A percentile compares a stretch with the other conserved stretches of the same genome.
Evolutionary conservation across 2,113 vertebrate species (phyloP).

Genomic region (Macquaria ambigua): DNA sequence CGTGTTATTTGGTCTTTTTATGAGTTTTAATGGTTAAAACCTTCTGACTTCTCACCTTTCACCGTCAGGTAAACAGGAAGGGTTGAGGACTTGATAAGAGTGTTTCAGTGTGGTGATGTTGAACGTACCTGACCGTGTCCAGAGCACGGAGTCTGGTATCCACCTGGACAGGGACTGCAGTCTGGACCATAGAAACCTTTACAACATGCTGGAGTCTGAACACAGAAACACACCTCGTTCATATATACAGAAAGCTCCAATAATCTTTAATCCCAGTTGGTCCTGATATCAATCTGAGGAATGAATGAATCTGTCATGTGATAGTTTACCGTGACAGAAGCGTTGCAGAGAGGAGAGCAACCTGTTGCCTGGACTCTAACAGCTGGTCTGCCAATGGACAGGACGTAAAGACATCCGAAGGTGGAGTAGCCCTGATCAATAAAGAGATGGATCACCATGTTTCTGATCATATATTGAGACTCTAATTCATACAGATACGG

Average conservation of each 20-base stretch:
- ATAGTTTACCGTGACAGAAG: constrained; percentile 75
- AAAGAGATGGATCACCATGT: background rate
- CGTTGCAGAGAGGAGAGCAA: constrained; percentile 84
- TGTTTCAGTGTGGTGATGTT: background rate
- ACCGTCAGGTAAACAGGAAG: background rate
- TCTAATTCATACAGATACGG: background rate
- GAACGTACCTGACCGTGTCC: constrained; percentile 89
- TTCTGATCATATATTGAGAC: background rate
- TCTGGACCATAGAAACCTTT: constrained; percentile 92
- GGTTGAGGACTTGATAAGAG: background rate
- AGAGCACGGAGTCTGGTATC: constrained; percentile 87
- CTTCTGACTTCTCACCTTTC: too few species aligned
- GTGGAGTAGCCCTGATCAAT: constrained; percentile 71
- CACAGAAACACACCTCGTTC: background rate
- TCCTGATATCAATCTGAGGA: background rate
- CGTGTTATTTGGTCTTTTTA: too few species aligned
- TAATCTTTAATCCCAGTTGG: background rate
- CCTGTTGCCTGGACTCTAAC: constrained; percentile 49
- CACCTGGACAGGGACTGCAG: constrained; percentile 91
- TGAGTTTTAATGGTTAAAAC: too few species aligned
- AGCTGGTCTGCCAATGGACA: background rate
- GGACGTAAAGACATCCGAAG: constrained; percentile 76
- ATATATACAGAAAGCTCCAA: too few species aligned
- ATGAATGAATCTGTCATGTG: background rate
- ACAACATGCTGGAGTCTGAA: constrained; percentile 89